Evolutionary conservation across 2,113 vertebrate species (phyloP).

Genomic region (Charina bottae): DNA sequence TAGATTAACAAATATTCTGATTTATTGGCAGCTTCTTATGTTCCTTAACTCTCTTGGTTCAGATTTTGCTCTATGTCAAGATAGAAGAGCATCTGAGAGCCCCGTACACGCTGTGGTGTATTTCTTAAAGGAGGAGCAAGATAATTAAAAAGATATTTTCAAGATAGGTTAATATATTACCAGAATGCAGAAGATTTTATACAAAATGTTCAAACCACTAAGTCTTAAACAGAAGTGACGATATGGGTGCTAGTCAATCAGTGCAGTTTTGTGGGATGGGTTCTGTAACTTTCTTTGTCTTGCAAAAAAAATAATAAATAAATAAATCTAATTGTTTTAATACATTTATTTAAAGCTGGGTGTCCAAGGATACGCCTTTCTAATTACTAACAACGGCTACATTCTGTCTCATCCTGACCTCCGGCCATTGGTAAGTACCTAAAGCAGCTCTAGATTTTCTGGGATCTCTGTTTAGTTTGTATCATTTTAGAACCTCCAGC

Average conservation of each 20-base stretch:
- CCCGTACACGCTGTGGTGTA: background rate
- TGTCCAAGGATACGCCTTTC: slow-evolving; percentile 91
- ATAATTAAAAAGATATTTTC: background rate
- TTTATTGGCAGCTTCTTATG: background rate
- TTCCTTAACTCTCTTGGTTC: background rate
- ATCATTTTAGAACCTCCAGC: background rate
- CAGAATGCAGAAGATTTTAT: background rate
- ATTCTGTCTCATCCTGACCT: slow-evolving; percentile 96
- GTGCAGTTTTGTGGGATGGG: background rate
- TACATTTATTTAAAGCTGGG: slow-evolving; percentile 80
- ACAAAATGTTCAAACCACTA: background rate
- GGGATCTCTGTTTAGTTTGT: background rate
- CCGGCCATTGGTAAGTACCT: slow-evolving; percentile 86
- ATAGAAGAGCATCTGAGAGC: background rate
- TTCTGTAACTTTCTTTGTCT: background rate
- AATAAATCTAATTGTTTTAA: slow-evolving; percentile 6
- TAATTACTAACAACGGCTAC: slow-evolving; percentile 96
- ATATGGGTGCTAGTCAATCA: background rate
- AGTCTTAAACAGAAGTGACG: background rate
- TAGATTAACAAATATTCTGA: background rate
- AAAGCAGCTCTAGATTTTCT: background rate
- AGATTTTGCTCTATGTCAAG: background rate
- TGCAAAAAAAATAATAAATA: background rate
- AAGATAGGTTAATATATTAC: background rate
- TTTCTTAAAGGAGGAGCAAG: background rate